These are phyloP conservation scores for Aeoliscus strigatus DNA, from an alignment of 2,797 vertebrate species.

Conservation along the genomic window DNA sequence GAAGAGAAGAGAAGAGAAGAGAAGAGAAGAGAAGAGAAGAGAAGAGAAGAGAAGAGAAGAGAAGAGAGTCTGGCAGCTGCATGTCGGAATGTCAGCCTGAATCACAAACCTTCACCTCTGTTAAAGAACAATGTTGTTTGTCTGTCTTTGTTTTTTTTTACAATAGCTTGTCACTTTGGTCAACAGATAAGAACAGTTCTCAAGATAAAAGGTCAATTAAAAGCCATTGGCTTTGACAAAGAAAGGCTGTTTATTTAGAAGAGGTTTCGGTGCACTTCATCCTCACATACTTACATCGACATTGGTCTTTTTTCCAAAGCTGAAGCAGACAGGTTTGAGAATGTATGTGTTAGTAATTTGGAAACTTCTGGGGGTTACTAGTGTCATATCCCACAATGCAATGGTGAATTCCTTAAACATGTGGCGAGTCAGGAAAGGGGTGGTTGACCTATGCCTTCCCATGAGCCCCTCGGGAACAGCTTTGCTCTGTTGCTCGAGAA, in stretches of 20 bases:
- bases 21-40: conserved; percentile 5
- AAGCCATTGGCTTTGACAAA: too few species aligned
- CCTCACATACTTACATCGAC: conserved; percentile 15
- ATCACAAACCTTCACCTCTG: conserved; percentile 36
- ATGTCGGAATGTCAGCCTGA: conserved; percentile 32
- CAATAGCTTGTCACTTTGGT: conserved; percentile 30
- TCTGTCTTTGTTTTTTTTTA: conserved; percentile 27
- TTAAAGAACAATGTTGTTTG: conserved; percentile 33
- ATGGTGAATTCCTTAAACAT: conserved; percentile 82
- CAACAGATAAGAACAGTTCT: conserved; percentile 38
- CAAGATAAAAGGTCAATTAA: too few species aligned
- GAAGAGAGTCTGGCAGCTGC: conserved; percentile 13
- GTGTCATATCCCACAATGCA: conserved; percentile 79
- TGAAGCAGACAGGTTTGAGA: conserved; percentile 47
- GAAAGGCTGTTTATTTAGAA: neutral
- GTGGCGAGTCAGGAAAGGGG: conserved; percentile 83
- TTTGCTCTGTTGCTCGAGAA: conserved; percentile 66
- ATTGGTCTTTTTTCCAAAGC: conserved; percentile 34
- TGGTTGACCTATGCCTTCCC: conserved; percentile 79
- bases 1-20: conserved; percentile 9
- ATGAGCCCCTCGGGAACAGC: conserved; percentile 74
- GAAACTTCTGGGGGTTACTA: conserved; percentile 70
- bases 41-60: neutral
- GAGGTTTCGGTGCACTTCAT: conserved; percentile 6
- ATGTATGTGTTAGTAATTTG: conserved; percentile 79